phyloP scores from a whole-genome alignment of 2,113 vertebrate genomes.

The Cromileptes altivelis region DNA sequence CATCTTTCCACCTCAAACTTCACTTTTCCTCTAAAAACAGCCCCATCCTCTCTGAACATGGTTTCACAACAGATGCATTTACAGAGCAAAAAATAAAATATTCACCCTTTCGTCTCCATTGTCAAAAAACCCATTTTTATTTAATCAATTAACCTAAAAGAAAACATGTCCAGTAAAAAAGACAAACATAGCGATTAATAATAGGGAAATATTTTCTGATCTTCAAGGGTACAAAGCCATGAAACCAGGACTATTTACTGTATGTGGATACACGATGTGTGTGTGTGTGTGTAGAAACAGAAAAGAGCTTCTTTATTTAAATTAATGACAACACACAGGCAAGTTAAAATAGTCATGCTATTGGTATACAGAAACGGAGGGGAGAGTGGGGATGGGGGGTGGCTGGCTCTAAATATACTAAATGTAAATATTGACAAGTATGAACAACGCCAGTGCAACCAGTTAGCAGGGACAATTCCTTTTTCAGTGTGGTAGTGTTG shows the following conservation, averaged over 20 bases:
- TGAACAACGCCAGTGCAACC: conserved; percentile 99
- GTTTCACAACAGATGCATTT: conserved; percentile 83
- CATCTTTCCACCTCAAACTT: conserved; percentile 29
- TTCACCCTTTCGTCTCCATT: conserved; percentile 71
- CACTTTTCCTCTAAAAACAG: conserved; percentile 29
- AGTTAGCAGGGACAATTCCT: conserved; percentile 91
- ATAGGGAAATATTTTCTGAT: conserved; percentile 12
- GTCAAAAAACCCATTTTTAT: conserved; percentile 67
- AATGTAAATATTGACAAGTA: conserved; percentile 95
- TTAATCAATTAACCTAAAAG: conserved; percentile 70
- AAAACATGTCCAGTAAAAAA: conserved; percentile 81
- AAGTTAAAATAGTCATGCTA: conserved; percentile 89
- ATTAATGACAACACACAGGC: conserved; percentile 83
- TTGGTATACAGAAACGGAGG: conserved; percentile 75
- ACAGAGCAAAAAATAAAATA: conserved; percentile 79
- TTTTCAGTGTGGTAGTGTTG: conserved; percentile 89
- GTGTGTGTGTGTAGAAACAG: conserved; percentile 40
- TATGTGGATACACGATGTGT: conserved; percentile 78
- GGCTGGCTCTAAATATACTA: conserved; percentile 88
- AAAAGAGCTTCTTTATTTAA: conserved; percentile 74
- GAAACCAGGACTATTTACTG: conserved; percentile 56
- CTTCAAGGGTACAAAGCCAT: conserved; percentile 48
- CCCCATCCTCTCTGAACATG: conserved; percentile 14
- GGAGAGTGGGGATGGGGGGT: conserved; percentile 7
- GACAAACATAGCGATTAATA: conserved; percentile 59